These are phyloP conservation scores for Lineus longissimus DNA, from an alignment of 1,140 invertebrate species.

Conservation along the genomic window DNA sequence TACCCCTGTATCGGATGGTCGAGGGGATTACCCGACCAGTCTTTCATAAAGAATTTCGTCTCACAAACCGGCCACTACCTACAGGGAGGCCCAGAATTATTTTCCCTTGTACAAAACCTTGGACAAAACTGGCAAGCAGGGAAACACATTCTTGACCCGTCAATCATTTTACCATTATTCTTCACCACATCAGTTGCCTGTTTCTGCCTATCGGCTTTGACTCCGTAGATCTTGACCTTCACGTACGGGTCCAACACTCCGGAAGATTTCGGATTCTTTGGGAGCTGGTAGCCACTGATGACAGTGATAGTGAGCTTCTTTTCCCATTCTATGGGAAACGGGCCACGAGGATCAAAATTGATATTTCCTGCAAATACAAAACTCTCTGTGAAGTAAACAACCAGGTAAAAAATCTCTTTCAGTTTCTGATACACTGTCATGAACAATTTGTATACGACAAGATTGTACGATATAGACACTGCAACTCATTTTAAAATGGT, in stretches of 20 bases:
- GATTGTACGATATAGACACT: too few relatives aligned
- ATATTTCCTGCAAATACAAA: not conserved
- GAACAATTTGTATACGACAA: too few relatives aligned
- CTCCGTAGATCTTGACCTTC: slow-evolving; percentile 56
- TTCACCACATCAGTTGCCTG: slow-evolving; percentile 54
- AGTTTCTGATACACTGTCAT: too few relatives aligned
- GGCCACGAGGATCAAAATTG: slow-evolving; percentile 3
- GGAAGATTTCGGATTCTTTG: slow-evolving; percentile 47
- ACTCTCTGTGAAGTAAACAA: not conserved
- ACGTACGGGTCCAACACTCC: slow-evolving; percentile 52
- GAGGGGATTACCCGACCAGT: too few relatives aligned
- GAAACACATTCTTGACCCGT: not conserved
- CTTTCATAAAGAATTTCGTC: too few relatives aligned
- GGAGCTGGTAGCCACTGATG: slow-evolving; percentile 61
- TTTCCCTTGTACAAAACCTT: not conserved
- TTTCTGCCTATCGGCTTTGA: slow-evolving; percentile 53
- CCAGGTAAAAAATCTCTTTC: too few relatives aligned
- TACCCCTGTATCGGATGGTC: too few relatives aligned
- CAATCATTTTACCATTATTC: slow-evolving; percentile 37
- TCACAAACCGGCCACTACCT: not conserved
- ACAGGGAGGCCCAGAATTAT: too few relatives aligned
- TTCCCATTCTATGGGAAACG: slow-evolving; percentile 4
- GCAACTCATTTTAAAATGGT: too few relatives aligned
- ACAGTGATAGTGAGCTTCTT: slow-evolving; percentile 28
- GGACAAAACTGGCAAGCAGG: not conserved